phyloP scores from a whole-genome alignment of 2,888 invertebrate genomes.

The Epinotia nisella region DNA sequence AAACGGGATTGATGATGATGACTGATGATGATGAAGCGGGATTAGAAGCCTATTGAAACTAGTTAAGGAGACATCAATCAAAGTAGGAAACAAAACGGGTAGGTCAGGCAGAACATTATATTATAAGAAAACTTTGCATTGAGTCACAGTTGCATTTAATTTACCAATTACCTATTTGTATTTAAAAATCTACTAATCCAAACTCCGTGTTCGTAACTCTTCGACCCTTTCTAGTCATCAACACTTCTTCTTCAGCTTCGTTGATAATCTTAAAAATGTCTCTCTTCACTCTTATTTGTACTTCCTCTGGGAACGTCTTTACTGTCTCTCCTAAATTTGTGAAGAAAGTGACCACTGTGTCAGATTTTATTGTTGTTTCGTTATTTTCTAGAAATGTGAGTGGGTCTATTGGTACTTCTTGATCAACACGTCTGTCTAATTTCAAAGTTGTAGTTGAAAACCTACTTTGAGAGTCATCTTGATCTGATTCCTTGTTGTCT shows the following conservation, averaged over 20 bases:
- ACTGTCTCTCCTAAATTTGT: constrained; percentile 42
- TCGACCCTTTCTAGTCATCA: not conserved
- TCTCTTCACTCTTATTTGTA: constrained; percentile 33
- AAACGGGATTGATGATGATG: too few species aligned
- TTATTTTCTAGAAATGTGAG: constrained; percentile 3
- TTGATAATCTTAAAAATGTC: constrained; percentile 37
- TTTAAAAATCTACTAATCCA: not conserved
- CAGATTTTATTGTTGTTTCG: not conserved
- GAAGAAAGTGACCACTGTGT: constrained; percentile 37
- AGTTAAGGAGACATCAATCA: too few species aligned
- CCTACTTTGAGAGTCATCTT: not conserved
- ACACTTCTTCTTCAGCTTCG: constrained; percentile 37
- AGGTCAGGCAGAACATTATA: too few species aligned
- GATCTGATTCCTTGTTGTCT: constrained; percentile 4
- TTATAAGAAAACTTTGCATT: too few species aligned
- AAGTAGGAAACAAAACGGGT: too few species aligned
- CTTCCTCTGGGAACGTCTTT: constrained; percentile 29
- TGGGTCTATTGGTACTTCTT: not conserved
- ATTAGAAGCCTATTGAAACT: too few species aligned
- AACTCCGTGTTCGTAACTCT: not conserved
- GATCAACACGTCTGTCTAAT: not conserved
- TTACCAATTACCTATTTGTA: not conserved
- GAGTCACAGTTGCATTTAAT: not conserved
- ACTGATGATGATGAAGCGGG: too few species aligned
- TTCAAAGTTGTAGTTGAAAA: not conserved